Conservation (phyloP, 2,888 invertebrate species). For the Phragmatobia fuliginosa region DNA sequence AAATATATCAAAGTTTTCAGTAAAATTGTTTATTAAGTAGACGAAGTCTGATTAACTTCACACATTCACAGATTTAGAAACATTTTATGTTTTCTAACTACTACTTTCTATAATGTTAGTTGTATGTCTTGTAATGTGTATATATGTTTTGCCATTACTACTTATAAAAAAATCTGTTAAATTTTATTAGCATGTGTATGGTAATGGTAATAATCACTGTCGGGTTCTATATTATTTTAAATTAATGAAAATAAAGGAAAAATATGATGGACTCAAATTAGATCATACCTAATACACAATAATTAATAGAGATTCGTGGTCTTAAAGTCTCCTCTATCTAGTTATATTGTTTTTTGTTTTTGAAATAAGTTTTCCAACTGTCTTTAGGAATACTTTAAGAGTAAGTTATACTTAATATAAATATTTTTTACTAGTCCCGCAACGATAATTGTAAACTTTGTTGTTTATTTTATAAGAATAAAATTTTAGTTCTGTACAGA, state of each 20-base stretch:
- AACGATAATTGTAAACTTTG: conserved; percentile 18
- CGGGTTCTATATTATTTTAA: too few relatives aligned
- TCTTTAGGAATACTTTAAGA: not conserved
- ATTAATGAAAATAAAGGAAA: not conserved
- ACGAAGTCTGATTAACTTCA: too few relatives aligned
- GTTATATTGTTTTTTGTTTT: not conserved
- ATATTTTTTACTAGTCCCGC: conserved; percentile 40
- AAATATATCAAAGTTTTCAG: not conserved
- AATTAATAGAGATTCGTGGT: not conserved
- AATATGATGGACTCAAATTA: not conserved
- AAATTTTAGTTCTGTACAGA: not conserved
- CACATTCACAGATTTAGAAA: too few relatives aligned
- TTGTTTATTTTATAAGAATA: conserved; percentile 1
- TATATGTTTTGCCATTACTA: not conserved
- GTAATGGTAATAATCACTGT: too few relatives aligned
- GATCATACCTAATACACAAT: too few relatives aligned
- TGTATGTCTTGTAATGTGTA: not conserved
- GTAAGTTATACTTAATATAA: not conserved
- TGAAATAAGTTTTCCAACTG: not conserved
- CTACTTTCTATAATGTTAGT: not conserved
- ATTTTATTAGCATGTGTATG: too few relatives aligned
- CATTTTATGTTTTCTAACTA: not conserved
- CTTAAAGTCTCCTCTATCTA: not conserved
- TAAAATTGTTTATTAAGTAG: too few relatives aligned
- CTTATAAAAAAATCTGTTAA: too few relatives aligned